Evolutionary conservation across 2,797 vertebrate genomes (phyloP), one percentile per base, ranked within the genome.

Genomic region (Parambassis ranga): DNA sequence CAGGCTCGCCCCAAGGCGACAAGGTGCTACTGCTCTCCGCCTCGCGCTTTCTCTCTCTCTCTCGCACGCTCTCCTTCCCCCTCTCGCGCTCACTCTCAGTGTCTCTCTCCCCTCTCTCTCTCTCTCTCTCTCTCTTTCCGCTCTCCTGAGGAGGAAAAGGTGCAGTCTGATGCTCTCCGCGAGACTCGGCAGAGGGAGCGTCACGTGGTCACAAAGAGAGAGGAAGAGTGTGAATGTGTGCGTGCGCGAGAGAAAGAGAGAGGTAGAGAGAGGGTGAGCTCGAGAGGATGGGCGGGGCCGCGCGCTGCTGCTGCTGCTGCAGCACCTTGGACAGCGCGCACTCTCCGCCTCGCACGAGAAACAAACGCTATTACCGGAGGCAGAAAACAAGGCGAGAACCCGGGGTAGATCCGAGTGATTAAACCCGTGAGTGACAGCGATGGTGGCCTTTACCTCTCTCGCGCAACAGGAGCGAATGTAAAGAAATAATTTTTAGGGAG

Each of bases 281-380:
- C 4, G n/a, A 16, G 42, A 30, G 73, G 83, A 81, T 81, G 87
- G 92, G 87, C 86, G 89, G 88, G 90, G 85, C 85, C 59, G 82
- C 78, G 77, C 77, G 80, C 78, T 82, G 90, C 87, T 81, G 88
- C 86, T 77, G 80, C 78, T 82, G 90, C 87, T 81, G 88, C 86
- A 81, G 91, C 90, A 89, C 90, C 90, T 89, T 89, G 87, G 87
- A 90, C 87, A 85, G 80, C 85, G 78, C 81, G 37, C 82, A 50
- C 71, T 64, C 82, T 58, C 57, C 68, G 53, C 58, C 39, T 56
- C 39, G 36, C 71, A 58, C 63, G 56, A 71, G 78, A 59, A 48
- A 61, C 49, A 74, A 85, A 79, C 69, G 70, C 81, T 82, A 81
- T 84, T 81, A 83, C 62, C 62, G 49, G 79, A 79, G 73, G 70